These are phyloP conservation scores for Lithodes maja DNA, from an alignment of 2,888 invertebrate genomes.

Conservation along the genomic window DNA sequence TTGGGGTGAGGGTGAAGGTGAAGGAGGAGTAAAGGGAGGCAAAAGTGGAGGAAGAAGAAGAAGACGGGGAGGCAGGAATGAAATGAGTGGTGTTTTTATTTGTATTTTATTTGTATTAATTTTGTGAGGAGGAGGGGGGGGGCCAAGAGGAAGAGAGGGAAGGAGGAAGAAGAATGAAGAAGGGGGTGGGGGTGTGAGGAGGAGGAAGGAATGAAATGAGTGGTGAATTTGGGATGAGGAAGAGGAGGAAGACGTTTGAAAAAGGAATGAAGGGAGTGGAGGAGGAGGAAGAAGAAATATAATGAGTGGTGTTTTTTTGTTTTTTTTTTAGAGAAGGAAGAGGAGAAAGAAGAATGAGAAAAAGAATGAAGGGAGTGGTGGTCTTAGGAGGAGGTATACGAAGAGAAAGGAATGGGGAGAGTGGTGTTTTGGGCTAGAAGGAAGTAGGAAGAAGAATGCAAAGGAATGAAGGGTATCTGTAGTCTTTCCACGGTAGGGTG, in stretches of 20 bases:
- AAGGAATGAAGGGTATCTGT: too few species aligned
- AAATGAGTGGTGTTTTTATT: neutral
- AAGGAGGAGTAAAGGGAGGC: neutral
- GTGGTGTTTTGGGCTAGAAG: too few species aligned
- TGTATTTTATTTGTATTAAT: too few species aligned
- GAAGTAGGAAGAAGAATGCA: too few species aligned
- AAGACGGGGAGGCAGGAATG: neutral
- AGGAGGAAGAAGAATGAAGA: neutral
- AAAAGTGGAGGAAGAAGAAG: neutral
- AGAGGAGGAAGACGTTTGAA: neutral
- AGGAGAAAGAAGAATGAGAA: neutral
- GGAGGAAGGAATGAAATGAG: neutral
- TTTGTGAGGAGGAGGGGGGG: neutral
- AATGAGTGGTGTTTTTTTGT: neutral
- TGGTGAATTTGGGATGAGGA: neutral
- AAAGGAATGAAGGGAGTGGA: neutral
- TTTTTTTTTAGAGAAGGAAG: too few species aligned
- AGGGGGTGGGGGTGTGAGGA: neutral
- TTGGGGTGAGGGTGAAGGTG: neutral
- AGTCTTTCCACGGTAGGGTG: too few species aligned
- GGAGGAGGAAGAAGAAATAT: neutral
- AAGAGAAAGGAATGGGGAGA: too few species aligned
- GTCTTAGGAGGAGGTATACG: neutral
- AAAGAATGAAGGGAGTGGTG: neutral
- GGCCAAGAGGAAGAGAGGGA: neutral